Percentiles rank a stretch among this genome's conserved stretches.
Evolutionary conservation across 2,888 invertebrate genomes (phyloP).

Genomic region (Chrysomela aeneicollis): DNA sequence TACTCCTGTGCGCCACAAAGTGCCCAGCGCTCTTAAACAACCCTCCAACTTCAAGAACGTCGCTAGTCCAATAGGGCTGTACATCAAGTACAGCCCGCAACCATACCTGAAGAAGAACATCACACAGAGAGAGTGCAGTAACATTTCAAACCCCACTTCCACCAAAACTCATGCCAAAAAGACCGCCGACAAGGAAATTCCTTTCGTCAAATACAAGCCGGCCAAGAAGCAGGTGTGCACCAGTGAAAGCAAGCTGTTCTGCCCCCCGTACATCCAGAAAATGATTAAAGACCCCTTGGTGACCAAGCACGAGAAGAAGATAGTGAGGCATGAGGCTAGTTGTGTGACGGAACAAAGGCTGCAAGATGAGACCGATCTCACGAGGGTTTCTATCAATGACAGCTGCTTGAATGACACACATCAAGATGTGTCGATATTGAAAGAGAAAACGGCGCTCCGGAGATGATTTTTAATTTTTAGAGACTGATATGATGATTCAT

Average conservation of each 20-base stretch:
- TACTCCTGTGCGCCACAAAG: not conserved
- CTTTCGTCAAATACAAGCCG: conserved; percentile 21
- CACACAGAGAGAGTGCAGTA: not conserved
- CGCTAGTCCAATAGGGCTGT: conserved; percentile 34
- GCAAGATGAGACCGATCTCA: not conserved
- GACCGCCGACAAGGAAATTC: not conserved
- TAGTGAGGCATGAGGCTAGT: not conserved
- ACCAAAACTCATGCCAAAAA: conserved; percentile 1
- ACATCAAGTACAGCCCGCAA: conserved; percentile 35
- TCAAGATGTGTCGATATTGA: conserved; percentile 10
- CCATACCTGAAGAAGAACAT: conserved; percentile 27
- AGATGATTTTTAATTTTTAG: not conserved
- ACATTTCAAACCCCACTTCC: not conserved
- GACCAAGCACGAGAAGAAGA: conserved; percentile 15
- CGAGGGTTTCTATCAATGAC: conserved; percentile 6
- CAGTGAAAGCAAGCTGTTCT: not conserved
- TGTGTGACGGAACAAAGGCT: not conserved
- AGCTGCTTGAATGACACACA: conserved; percentile 11
- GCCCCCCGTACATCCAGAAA: conserved; percentile 22
- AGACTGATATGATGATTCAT: too few relatives aligned
- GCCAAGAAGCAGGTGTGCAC: conserved; percentile 23
- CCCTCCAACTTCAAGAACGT: conserved; percentile 25
- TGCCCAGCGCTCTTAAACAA: conserved; percentile 9
- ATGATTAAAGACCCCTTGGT: conserved; percentile 23
- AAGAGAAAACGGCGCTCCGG: not conserved